Percentiles rank a stretch among this genome's conserved stretches.
These are phyloP conservation scores for Prionailurus viverrinus DNA, from an alignment of 2,113 vertebrate species.

Conservation along the genomic window DNA sequence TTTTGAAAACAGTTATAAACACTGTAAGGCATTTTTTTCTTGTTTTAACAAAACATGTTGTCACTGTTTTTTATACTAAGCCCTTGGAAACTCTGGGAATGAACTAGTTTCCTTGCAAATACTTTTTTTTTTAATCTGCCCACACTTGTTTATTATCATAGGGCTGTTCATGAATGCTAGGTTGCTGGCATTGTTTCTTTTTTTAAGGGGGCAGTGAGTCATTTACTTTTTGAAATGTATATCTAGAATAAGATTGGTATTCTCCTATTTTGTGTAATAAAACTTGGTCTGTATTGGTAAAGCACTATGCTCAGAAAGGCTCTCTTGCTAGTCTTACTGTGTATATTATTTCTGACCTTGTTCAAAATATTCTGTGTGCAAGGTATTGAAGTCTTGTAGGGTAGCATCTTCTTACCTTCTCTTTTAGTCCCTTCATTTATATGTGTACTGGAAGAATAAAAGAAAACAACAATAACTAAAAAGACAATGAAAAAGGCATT, in stretches of 20 bases:
- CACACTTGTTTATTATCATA: conserved; percentile 2
- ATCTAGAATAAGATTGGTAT: background rate
- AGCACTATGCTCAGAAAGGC: background rate
- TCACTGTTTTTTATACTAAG: conserved; percentile 50
- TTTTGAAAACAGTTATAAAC: conserved; percentile 66
- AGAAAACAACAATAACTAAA: background rate
- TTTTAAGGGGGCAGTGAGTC: background rate
- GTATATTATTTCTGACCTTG: background rate
- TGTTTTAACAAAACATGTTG: conserved; percentile 65
- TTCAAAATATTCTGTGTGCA: conserved; percentile 16
- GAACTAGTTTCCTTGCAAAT: conserved; percentile 64
- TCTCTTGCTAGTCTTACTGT: background rate
- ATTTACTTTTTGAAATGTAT: background rate
- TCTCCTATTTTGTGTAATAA: background rate
- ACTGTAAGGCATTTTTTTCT: conserved; percentile 32
- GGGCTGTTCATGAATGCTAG: background rate
- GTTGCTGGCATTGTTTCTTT: background rate
- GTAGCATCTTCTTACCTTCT: background rate
- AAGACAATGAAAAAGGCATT: background rate
- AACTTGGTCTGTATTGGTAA: background rate
- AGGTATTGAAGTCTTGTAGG: background rate
- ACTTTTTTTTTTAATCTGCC: background rate
- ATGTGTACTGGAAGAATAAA: background rate
- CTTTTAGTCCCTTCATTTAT: background rate
- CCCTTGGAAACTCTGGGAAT: conserved; percentile 62